These are phyloP conservation scores for Solen grandis DNA, from an alignment of 1,140 invertebrate species.

Conservation along the genomic window DNA sequence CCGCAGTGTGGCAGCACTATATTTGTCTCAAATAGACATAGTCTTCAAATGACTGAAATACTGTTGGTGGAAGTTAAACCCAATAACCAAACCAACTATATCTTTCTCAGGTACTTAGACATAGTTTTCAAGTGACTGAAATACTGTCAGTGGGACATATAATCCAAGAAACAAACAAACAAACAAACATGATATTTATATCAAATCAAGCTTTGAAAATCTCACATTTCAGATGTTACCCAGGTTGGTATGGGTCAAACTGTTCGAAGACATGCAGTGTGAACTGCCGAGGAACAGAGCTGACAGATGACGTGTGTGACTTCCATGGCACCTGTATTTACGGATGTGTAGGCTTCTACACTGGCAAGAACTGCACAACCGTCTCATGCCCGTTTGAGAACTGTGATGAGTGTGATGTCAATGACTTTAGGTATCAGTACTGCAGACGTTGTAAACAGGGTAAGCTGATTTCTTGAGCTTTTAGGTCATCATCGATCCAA, in stretches of 20 bases:
- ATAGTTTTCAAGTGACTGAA: no score
- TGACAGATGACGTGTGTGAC: constrained; percentile 13
- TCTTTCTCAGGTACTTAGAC: no score
- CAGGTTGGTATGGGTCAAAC: constrained; percentile 29
- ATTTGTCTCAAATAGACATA: no score
- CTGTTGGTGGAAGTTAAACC: no score
- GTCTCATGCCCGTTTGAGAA: constrained; percentile 19
- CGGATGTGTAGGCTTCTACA: constrained; percentile 20
- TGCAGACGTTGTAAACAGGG: constrained; percentile 21
- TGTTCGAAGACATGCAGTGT: constrained; percentile 27
- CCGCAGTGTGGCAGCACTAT: no score
- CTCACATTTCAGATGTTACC: neutral
- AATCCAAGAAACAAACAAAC: no score
- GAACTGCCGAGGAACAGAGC: constrained; percentile 10
- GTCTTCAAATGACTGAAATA: no score
- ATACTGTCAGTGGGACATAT: no score
- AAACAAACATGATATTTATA: no score
- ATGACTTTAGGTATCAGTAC: neutral
- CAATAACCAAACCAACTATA: no score
- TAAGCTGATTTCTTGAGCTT: neutral
- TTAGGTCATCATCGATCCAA: neutral
- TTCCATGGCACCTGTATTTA: constrained; percentile 29
- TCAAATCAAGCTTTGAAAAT: no score
- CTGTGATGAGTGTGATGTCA: constrained; percentile 27
- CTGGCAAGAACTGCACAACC: neutral